Base-by-base conservation (phyloP, 2,113 vertebrate species). In the Apeltes quadracus region DNA sequence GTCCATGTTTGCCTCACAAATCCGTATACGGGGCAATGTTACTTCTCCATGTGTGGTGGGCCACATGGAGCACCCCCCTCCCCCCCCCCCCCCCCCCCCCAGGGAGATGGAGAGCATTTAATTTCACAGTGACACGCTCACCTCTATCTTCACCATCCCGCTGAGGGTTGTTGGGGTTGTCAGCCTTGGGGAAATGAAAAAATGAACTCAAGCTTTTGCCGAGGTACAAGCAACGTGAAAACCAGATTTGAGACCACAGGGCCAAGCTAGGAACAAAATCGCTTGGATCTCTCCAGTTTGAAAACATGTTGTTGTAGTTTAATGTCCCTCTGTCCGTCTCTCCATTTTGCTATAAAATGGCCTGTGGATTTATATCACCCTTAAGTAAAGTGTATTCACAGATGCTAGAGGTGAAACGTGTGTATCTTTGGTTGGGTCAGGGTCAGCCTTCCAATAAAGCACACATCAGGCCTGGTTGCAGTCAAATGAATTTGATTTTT, bases 41-140 rank as follows among this genome's bases (percentile, higher is more conserved):
- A 79, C 85, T 91, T 89, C 85, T 86, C 80, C 77, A 81, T 76
- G 78, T 90, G 81, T 87, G 82, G 84, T 36, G 66, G 83, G 81
- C 79, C 83, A 82, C 88, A 83, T 70, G 74, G 82, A 81, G 73
- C 72, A 57, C 82, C 90, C 75, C 70, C 74, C 84, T 88, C 88
- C 83, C 90, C 75, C 72, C 29, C 5, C 2, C 29, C 29, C 29
- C 29, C 2, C 74, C 84, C 87, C 89, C 83, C 90, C 75, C 72
- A 76, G 87, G 89, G 89, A 90, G 77, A 89, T 75, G 76, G 82
- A 83, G 85, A 88, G 87, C 86, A 88, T 90, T 92, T 91, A 86
- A 90, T 91, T 90, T 91, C 86, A 87, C 87, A 83, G 84, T 90
- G 87, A 92, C 87, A 90, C 44, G 22, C 90, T 91, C 92, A 88